Conservation (phyloP, 2,797 vertebrate genomes). For the Rhincodon typus region DNA sequence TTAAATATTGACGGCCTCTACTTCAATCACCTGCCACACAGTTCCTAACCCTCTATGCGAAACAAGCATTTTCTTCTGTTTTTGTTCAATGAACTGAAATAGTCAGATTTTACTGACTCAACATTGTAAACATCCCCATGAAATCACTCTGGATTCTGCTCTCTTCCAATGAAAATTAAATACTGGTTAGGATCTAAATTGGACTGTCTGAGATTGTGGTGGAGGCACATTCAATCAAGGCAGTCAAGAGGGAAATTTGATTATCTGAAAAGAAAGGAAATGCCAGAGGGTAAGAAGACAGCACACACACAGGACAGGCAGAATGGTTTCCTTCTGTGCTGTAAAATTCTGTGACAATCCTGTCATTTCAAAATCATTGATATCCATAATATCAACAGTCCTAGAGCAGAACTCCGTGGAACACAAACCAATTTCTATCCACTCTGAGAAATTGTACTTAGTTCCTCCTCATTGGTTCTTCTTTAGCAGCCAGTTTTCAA, state of each 20-base stretch:
- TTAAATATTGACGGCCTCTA: neutral
- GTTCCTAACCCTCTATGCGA: neutral
- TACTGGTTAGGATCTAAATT: too few relatives aligned
- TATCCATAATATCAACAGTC: neutral
- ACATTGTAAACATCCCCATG: neutral
- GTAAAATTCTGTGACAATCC: too few relatives aligned
- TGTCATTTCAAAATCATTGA: neutral
- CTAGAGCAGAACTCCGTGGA: neutral
- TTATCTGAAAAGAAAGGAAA: too few relatives aligned
- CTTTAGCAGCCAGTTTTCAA: neutral
- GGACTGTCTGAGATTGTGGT: too few relatives aligned
- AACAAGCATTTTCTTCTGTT: neutral
- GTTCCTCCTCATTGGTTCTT: neutral
- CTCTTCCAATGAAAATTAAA: neutral
- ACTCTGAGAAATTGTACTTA: neutral
- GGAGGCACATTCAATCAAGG: too few relatives aligned
- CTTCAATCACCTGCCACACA: neutral
- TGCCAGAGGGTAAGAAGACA: too few relatives aligned
- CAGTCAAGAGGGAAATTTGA: too few relatives aligned
- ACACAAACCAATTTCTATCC: neutral
- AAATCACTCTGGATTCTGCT: neutral
- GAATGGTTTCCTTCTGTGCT: too few relatives aligned
- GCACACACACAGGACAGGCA: too few relatives aligned
- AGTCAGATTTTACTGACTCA: neutral
- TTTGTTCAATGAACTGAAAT: neutral